Percentiles rank a stretch among this genome's conserved stretches.
phyloP scores from a whole-genome alignment of 2,888 invertebrate genomes.

The Drosophila infuscata region DNA sequence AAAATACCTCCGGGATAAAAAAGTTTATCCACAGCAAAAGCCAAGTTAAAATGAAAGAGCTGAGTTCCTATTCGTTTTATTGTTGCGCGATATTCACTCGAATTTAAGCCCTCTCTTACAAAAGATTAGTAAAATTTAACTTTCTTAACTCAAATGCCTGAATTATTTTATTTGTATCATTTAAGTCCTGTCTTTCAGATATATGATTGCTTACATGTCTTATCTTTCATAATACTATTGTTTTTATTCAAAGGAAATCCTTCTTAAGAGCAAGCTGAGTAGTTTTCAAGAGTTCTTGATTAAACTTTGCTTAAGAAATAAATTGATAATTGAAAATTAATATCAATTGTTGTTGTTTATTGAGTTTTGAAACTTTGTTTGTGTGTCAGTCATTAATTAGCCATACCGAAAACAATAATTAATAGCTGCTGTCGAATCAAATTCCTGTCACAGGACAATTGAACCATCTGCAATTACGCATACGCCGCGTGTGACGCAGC shows the following conservation, averaged over 20 bases:
- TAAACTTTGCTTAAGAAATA: not conserved
- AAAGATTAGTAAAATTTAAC: constrained; percentile 1
- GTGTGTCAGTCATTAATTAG: constrained; percentile 8
- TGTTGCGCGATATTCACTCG: constrained; percentile 29
- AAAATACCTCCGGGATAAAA: constrained; percentile 4
- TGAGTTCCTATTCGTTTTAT: constrained; percentile 5
- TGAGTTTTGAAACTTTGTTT: not conserved
- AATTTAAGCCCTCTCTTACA: constrained; percentile 10
- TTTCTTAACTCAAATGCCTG: not conserved
- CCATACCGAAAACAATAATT: not conserved
- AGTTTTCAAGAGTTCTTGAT: not conserved
- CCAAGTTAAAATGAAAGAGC: constrained; percentile 11
- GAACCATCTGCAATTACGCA: constrained; percentile 29
- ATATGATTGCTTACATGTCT: not conserved
- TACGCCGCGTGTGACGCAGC: constrained; percentile 46
- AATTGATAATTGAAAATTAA: not conserved
- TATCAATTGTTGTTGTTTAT: not conserved
- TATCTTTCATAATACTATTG: constrained; percentile 2
- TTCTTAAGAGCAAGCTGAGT: not conserved
- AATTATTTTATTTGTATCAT: constrained; percentile 1
- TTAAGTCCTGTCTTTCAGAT: not conserved
- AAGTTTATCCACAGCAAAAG: constrained; percentile 24
- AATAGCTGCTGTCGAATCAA: constrained; percentile 6
- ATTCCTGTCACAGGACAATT: constrained; percentile 16
- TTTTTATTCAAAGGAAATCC: not conserved